Percentiles rank a stretch among this genome's conserved stretches.
Evolutionary conservation across 2,113 vertebrate species (phyloP).

Genomic region (Eclectus roratus): DNA sequence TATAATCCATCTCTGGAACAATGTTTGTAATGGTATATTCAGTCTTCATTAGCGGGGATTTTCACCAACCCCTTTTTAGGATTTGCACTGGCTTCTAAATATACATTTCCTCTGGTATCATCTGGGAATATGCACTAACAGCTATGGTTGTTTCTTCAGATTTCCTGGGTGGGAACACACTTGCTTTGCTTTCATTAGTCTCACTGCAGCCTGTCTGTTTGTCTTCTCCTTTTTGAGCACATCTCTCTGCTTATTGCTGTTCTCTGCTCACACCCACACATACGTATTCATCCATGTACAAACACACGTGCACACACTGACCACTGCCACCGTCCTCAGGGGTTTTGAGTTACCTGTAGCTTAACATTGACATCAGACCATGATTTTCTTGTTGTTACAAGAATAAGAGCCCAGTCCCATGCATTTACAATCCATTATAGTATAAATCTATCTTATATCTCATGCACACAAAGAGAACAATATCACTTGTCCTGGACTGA

Average conservation of each 20-base stretch:
- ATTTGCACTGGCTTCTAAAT: neutral
- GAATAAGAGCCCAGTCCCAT: neutral
- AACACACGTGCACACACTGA: neutral
- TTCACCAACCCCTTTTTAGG: neutral
- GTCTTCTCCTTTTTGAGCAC: neutral
- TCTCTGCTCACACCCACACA: fast-evolving
- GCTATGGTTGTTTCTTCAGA: neutral
- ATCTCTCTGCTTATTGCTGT: neutral
- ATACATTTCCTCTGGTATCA: neutral
- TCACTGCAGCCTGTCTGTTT: neutral
- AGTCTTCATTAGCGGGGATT: neutral
- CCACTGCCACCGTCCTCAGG: neutral
- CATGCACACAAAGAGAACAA: neutral
- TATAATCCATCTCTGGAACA: neutral
- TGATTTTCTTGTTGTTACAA: neutral
- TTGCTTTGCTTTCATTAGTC: neutral
- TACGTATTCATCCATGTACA: neutral
- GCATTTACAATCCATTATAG: neutral
- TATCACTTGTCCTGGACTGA: neutral
- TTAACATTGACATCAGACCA: neutral
- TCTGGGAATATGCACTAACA: neutral
- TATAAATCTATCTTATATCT: neutral
- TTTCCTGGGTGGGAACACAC: neutral
- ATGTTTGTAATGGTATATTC: neutral
- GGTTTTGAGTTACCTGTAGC: neutral